Base-by-base conservation (phyloP, 2,113 vertebrate species). In the Motacilla alba region DNA sequence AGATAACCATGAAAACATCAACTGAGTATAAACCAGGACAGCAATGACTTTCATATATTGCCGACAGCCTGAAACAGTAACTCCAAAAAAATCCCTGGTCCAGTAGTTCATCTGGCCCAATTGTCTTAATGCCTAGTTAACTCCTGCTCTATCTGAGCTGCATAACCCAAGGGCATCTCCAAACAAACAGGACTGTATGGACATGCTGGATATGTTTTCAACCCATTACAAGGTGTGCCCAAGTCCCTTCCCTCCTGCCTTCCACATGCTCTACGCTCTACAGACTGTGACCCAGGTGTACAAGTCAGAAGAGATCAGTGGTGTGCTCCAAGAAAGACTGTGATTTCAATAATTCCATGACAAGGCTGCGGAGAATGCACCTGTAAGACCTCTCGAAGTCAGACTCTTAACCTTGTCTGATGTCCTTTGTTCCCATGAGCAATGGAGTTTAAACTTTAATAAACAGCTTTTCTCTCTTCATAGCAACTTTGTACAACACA, bases 171-270 rank as follows among this genome's bases (percentile, higher is more conserved):
- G 27, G 46, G 10, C 35, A 68, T 9, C 11, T 84, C 27, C 31
- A 69, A 41, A 15, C 6, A 60, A 55, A 24, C 11, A 31, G 5
- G 15, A 66, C 44, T 82, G 33, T 13, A 31, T 49, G 44, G 31
- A 66, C 5, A 14, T 2, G 5, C 1, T 0, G 0, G 59, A 11
- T 59, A 33, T 16, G 15, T 49, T 90, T 87, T 53, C 63, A 76
- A 8, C 2, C 12, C 6, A 4, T 12, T 27, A 9, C 33, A 73
- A 73, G 15, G 10, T 0, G 0, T 53, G 13, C 4, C 16, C 30
- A 28, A 28, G 22, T 28, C 16, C 30, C 5, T 47, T 31, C 15
- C 8, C 4, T 55, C 35, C 62, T 83, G 16, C 56, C 3, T 74
- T 68, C 43, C 0, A 0, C 24, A 6, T 15, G 7, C 6, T 18